Conservation (phyloP, 2,888 invertebrate species). For the Psylliodes chrysocephalus region DNA sequence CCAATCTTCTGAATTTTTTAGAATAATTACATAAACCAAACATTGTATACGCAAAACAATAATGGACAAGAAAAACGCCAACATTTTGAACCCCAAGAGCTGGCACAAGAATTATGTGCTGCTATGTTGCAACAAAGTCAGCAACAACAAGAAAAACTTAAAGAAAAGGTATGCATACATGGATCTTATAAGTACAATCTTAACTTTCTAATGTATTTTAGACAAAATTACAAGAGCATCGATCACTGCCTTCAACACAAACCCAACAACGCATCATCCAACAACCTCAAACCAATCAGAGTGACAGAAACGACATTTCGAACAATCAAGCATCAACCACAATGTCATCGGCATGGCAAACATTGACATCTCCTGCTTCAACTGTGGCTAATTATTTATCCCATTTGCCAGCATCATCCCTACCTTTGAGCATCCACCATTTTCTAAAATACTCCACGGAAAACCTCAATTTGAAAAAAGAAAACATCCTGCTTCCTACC, state of each 20-base stretch:
- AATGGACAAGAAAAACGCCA: slow-evolving; percentile 59
- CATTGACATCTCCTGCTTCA: slow-evolving; percentile 72
- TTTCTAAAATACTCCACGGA: slow-evolving; percentile 85
- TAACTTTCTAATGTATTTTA: neutral
- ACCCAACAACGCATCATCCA: slow-evolving; percentile 38
- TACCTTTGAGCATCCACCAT: slow-evolving; percentile 84
- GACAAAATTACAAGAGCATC: slow-evolving; percentile 19
- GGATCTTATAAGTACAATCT: neutral
- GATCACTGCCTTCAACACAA: slow-evolving; percentile 21
- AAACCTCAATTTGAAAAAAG: slow-evolving; percentile 74
- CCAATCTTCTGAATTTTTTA: slow-evolving; percentile 35
- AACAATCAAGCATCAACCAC: slow-evolving; percentile 64
- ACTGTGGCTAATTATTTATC: slow-evolving; percentile 88
- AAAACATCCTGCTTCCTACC: slow-evolving; percentile 66
- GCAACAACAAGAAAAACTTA: slow-evolving; percentile 42
- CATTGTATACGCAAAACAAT: slow-evolving; percentile 56
- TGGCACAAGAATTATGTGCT: slow-evolving; percentile 59
- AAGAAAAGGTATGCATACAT: slow-evolving; percentile 53
- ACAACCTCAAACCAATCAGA: slow-evolving; percentile 46
- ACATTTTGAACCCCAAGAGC: slow-evolving; percentile 58
- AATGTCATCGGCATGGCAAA: slow-evolving; percentile 77
- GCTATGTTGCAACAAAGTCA: slow-evolving; percentile 59
- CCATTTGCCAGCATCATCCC: slow-evolving; percentile 77
- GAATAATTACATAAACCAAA: slow-evolving; percentile 57
- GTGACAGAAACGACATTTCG: slow-evolving; percentile 44